A percentile compares a stretch with the other conserved stretches of the same genome.
phyloP scores from a whole-genome alignment of 2,888 invertebrate genomes.

The Lypha dubia region DNA sequence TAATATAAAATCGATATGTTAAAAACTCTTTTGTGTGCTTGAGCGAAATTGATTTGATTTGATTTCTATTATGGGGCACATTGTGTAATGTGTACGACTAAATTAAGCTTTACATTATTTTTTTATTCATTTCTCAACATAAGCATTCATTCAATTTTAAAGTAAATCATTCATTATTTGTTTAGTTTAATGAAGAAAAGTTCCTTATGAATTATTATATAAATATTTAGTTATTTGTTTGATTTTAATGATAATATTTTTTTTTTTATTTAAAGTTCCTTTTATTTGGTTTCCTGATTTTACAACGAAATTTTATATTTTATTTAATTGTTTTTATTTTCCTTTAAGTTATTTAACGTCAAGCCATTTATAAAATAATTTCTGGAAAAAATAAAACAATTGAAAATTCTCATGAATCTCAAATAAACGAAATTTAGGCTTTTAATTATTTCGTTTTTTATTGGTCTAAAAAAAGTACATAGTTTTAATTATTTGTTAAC shows the following conservation, averaged over 20 bases:
- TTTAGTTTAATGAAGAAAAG: constrained; percentile 47
- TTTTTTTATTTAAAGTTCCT: constrained; percentile 81
- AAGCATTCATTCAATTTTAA: constrained; percentile 31
- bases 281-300: constrained; percentile 79
- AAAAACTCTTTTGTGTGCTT: too few relatives aligned
- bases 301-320: constrained; percentile 51
- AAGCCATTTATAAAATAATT: constrained; percentile 52
- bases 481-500: constrained; percentile 60
- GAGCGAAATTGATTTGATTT: too few relatives aligned
- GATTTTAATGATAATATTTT: constrained; percentile 73
- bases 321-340: constrained; percentile 19
- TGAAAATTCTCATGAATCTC: constrained; percentile 53
- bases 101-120: constrained; percentile 41
- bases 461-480: constrained; percentile 42
- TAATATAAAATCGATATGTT: too few relatives aligned
- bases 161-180: constrained; percentile 51
- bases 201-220: constrained; percentile 69
- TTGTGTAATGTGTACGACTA: too few relatives aligned
- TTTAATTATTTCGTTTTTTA: constrained; percentile 25
- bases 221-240: constrained; percentile 58
- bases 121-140: background rate
- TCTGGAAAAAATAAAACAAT: constrained; percentile 49
- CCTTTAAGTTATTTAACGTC: constrained; percentile 9
- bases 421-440: constrained; percentile 48
- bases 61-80: too few relatives aligned